Evolutionary conservation across 2,797 vertebrate species (phyloP), one percentile per base, ranked within the genome.

Genomic region (Pitangus sulphuratus): DNA sequence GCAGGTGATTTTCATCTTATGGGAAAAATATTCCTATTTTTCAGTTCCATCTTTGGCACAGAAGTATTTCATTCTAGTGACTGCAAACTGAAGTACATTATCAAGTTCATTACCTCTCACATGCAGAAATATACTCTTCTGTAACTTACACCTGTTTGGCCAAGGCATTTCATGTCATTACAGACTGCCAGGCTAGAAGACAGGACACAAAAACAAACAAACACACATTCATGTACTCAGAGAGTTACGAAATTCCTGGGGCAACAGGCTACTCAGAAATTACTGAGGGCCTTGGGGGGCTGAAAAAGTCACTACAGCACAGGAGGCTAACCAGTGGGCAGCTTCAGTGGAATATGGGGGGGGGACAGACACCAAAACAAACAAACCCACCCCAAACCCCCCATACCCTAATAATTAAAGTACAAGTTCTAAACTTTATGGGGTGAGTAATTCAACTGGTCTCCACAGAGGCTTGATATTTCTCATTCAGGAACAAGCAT

Each of bases 401-500:
- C 8, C 25, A 57, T 6, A 47, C 21, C 3, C 20, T 12, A 68
- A 40, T 56, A 77, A 61, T 26, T 80, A n/a, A 80, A 75, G 26
- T 16, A 47, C 0, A 0, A 66, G 51, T 86, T 90, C 76, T 84
- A 76, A 89, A 64, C 0, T 0, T 44, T 42, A 61, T 7, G 9
- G 17, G 13, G 28, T 37, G 37, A 37, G 37, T 87, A 24, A 72
- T 51, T 87, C 33, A 66, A 33, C 15, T 45, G 35, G 22, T 66
- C 28, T 91, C 57, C 62, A 86, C 2, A 35, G 21, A 82, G 11
- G 16, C 6, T 26, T 81, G 44, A 1, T 69, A 92, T 61, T 78
- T 85, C 22, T 47, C 9, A 6, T 28, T 30, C 50, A 84, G 50
- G 58, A 91, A 69, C 54, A 88, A 80, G 54, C 33, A 81, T 24